Evolutionary conservation across 2,113 vertebrate genomes (phyloP).

Genomic region (Ciconia stormi): DNA sequence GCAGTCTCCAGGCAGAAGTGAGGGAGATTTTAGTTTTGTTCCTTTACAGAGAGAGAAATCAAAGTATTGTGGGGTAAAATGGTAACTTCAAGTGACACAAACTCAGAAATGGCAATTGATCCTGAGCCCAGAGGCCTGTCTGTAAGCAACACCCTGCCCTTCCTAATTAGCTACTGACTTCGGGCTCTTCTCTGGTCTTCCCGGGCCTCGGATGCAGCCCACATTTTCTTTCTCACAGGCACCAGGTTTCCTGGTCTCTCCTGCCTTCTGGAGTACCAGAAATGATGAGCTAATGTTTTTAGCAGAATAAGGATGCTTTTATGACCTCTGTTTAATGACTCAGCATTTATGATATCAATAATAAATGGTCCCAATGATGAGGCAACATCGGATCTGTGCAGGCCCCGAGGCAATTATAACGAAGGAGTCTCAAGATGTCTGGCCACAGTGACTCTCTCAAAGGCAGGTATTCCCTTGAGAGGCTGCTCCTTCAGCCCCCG

Average conservation of each 20-base stretch:
- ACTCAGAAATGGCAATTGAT: background rate
- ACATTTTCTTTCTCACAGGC: background rate
- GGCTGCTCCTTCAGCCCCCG: background rate
- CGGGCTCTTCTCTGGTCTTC: background rate
- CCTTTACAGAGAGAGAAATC: background rate
- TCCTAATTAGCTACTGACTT: background rate
- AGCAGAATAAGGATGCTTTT: background rate
- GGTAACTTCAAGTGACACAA: background rate
- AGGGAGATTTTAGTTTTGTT: background rate
- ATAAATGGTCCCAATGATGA: background rate
- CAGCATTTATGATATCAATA: background rate
- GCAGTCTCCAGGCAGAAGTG: background rate
- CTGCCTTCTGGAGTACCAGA: background rate
- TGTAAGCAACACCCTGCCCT: background rate
- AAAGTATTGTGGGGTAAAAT: background rate
- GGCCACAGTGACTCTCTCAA: background rate
- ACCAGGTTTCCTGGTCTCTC: background rate
- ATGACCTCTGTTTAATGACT: slow-evolving; percentile 47
- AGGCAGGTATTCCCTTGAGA: background rate
- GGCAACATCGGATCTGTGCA: background rate
- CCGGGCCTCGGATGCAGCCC: background rate
- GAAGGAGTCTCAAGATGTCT: background rate
- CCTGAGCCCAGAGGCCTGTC: background rate
- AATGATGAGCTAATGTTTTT: slow-evolving; percentile 25
- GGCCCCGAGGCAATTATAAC: background rate